Base-by-base conservation (phyloP, 2,888 invertebrate species). In the Parnassius orleans region DNA sequence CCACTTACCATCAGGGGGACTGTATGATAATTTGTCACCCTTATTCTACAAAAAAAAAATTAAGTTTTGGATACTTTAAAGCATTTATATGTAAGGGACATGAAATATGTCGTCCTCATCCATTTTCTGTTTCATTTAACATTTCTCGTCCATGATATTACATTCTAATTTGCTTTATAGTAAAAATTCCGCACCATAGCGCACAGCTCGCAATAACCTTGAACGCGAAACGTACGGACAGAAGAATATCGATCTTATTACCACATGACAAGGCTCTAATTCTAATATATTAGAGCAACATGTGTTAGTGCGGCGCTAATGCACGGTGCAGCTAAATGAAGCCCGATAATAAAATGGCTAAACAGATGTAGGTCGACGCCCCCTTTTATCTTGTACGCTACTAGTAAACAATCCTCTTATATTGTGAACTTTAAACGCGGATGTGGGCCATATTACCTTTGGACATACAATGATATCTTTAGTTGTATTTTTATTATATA, bases 321-420 rank as follows among this genome's bases (percentile, higher is more conserved):
- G 57, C 58, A 58, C 51, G 58, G 15, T 60, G 56, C 56, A 61
- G 41, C 46, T 10, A 48, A 42, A 19, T 41, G 19, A 48, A 48
- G 50, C 47, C 19, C 57, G 57, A 62, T 62, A 62, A 61, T 57
- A 57, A 61, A 57, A 62, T 52, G 46, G 44, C 63, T 46, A 58
- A 63, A 63, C 58, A 56, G 44, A 51, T 59, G 59, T 59, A 42
- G 63, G 63, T 59, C 59, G 58, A 59, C 59, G 63, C 63, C 63
- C 63, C 63, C 63, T 63, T 55, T 63, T 57, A 62, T 61, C 61
- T 57, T 47, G 53, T 43, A 43, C 56, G 50, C 48, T 41, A 24
- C 50, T 53, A 57, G 56, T 57, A 57, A 62, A 57, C 57, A 57
- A 50, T 57, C 50, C 48, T 58, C 57, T 50, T 59, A 15, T 53